Evolutionary conservation across 23 tunicate species (phyloP).

Genomic region (Halocynthia roretzi): DNA sequence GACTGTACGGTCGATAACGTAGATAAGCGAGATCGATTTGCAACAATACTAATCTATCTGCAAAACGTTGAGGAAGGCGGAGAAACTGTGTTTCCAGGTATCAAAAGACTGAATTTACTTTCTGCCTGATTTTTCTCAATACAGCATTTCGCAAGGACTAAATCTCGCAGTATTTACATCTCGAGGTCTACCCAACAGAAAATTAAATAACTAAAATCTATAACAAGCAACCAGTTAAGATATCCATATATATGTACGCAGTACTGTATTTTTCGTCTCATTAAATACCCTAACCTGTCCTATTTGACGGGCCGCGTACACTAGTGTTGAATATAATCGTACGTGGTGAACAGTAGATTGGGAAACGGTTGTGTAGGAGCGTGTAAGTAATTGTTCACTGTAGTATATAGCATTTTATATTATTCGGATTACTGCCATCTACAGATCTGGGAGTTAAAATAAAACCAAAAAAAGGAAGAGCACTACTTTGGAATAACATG

Average conservation of each 20-base stretch:
- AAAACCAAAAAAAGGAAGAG: slow-evolving; percentile 52
- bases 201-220: neutral
- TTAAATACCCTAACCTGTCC: too few relatives aligned
- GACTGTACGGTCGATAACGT: slow-evolving; percentile 54
- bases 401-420: too few relatives aligned
- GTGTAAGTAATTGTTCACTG: too few relatives aligned
- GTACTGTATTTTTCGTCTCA: too few relatives aligned
- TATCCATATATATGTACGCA: too few relatives aligned
- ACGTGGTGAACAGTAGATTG: too few relatives aligned
- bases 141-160: neutral
- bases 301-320: too few relatives aligned
- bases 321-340: too few relatives aligned
- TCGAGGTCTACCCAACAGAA: neutral
- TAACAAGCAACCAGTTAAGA: too few relatives aligned
- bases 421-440: slow-evolving; percentile 1
- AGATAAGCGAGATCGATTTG: slow-evolving; percentile 67
- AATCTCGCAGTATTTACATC: neutral
- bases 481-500: slow-evolving; percentile 75
- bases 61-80: slow-evolving; percentile 69
- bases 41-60: slow-evolving; percentile 72
- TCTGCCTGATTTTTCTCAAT: neutral
- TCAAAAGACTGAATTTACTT: neutral
- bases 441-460: slow-evolving; percentile 55
- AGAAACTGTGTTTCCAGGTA: slow-evolving; percentile 74
- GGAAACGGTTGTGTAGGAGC: too few relatives aligned